Evolutionary conservation across 2,797 vertebrate species (phyloP), one percentile per base, ranked within the genome.

Genomic region (Rhinichthys osculus): DNA sequence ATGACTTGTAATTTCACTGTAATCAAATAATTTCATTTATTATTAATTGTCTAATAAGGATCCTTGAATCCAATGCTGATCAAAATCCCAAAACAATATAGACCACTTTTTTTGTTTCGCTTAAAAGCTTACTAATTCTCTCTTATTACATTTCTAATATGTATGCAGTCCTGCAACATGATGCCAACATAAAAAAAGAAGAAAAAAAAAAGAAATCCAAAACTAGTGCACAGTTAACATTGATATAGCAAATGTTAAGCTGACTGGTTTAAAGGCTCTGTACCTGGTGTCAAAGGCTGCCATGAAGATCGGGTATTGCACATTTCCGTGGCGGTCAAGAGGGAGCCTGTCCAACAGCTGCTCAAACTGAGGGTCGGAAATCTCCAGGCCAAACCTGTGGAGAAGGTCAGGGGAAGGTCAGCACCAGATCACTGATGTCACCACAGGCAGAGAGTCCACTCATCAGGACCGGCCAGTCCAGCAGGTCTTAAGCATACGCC

Each of bases 281-380:
- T 87, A 93, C 91, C 86, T 81, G 59, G 83, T 92, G 89, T 93
- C 91, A 89, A 95, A 93, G 84, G 87, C 87, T 82, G 91, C 88
- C 91, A 90, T 82, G 90, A 95, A 93, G 19, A 85, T 87, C 81
- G 88, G 66, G 47, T 91, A 91, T 92, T 89, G 93, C 93, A 96
- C 93, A 93, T 95, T 96, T 96, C 94, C 92, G 90, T 95, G 95
- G 92, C 92, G 90, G 94, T 96, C 94, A 92, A 93, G 94, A 74
- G 87, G 92, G 91, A 95, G 94, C 94, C 95, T 96, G 94, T 95
- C 93, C 92, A 96, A 95, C 93, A 96, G 96, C 96, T 95, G 96
- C 93, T 95, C 95, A 96, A 96, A 96, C 93, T 97, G 94, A 92
- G 95, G 93, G 93, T 97, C 95, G 94, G 94, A 96, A 95, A 97